phyloP scores from a whole-genome alignment of 2,888 invertebrate genomes.

The Sphaerophoria taeniata region DNA sequence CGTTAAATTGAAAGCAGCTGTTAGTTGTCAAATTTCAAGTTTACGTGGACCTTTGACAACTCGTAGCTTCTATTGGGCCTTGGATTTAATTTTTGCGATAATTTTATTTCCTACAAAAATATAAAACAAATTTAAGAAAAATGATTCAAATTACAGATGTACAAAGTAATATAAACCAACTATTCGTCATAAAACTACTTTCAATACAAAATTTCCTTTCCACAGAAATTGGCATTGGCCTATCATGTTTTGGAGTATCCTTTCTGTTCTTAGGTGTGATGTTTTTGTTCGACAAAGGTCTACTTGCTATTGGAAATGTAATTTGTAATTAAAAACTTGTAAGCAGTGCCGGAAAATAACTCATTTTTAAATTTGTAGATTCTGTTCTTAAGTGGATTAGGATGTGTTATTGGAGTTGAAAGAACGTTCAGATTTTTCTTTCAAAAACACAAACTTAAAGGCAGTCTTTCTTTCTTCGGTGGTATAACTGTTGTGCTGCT shows the following conservation, averaged over 20 bases:
- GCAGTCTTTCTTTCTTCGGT: conserved; percentile 94
- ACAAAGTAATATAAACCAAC: conserved; percentile 87
- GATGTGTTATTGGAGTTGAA: conserved; percentile 97
- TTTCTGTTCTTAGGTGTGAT: conserved; percentile 97
- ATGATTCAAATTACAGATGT: conserved; percentile 94
- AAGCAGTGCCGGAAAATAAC: conserved; percentile 40
- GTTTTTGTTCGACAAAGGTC: conserved; percentile 97
- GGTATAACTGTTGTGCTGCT: conserved; percentile 96
- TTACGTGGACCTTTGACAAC: conserved; percentile 62
- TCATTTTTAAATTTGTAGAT: conserved; percentile 87
- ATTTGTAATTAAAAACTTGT: conserved; percentile 5
- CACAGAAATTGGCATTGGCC: conserved; percentile 97
- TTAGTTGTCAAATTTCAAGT: conserved; percentile 61
- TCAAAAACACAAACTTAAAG: conserved; percentile 97
- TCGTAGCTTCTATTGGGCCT: neutral
- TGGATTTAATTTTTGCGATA: neutral
- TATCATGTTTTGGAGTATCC: conserved; percentile 97
- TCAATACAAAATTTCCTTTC: conserved; percentile 32
- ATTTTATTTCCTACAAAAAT: conserved; percentile 19
- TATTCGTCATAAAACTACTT: neutral
- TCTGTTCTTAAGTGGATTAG: conserved; percentile 96
- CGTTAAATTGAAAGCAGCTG: conserved; percentile 43
- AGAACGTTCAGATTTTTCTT: conserved; percentile 99
- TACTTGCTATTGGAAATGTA: conserved; percentile 99
- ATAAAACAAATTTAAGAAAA: conserved; percentile 52